A percentile compares a stretch with the other conserved stretches of the same genome.
Evolutionary conservation across 2,113 vertebrate genomes (phyloP).

Genomic region (Neogale vison): DNA sequence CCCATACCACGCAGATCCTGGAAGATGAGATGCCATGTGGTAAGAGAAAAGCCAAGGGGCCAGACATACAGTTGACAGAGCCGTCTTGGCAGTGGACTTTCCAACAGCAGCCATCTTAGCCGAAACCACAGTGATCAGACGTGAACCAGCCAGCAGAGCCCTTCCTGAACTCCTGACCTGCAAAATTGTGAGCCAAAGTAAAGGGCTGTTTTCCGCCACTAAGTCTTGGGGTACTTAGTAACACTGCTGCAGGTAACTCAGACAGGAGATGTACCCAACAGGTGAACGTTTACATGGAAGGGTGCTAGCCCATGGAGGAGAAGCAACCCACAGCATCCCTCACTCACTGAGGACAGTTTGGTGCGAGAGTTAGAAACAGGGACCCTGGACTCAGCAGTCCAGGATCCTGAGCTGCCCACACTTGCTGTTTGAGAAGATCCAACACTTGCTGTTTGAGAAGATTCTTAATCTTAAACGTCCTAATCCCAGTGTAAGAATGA

Average conservation of each 20-base stretch:
- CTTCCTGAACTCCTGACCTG: neutral
- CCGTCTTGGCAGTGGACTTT: neutral
- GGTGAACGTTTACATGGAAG: neutral
- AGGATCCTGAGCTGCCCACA: neutral
- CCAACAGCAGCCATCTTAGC: neutral
- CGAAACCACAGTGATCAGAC: accelerated
- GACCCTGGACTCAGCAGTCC: neutral
- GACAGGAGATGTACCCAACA: neutral
- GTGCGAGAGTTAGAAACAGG: neutral
- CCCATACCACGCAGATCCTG: neutral
- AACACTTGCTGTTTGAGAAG: neutral
- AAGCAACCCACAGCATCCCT: neutral
- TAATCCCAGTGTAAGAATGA: neutral
- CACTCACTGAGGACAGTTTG: neutral
- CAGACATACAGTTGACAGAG: neutral
- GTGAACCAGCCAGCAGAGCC: neutral
- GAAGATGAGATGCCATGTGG: neutral
- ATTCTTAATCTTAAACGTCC: neutral
- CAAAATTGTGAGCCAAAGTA: neutral
- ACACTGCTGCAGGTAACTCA: neutral
- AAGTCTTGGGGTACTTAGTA: neutral
- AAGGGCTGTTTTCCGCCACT: neutral
- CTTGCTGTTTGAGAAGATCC: neutral
- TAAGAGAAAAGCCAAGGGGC: too few species aligned
- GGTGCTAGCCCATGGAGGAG: neutral